Evolutionary conservation across 2,888 invertebrate genomes (phyloP), one percentile per base, ranked within the genome.

Genomic region (Rotaria sp.): DNA sequence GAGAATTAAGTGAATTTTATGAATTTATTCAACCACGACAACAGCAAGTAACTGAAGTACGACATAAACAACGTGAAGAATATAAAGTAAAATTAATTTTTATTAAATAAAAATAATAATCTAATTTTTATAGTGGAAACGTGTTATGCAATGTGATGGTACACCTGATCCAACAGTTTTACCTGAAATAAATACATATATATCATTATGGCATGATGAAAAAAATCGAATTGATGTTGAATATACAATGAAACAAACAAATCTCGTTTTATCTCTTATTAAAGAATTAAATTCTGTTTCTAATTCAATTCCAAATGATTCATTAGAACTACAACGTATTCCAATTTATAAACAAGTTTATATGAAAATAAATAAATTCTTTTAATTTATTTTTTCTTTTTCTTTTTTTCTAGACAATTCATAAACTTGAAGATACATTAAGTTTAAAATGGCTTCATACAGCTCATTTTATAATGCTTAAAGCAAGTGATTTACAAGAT

Each of bases 101-200:
- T 10, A 26, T 24, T 24, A 55, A 55, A 55, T 24, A 67, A 35
- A 30, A 35, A 1, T 67, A 10, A 2, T 57, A n/a, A 18, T 84
- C 26, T 84, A 0, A 87, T 50, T 57, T 15, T 87, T 87, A 18
- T 88, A 91, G 90, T 91, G 91, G 91, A 89, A 89, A 24, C 88
- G 91, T 35, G 91, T 91, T 88, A 90, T 91, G 91, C 88, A 89
- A 67, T 91, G 91, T 88, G 91, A 91, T 88, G 91, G 91, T 10
- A 90, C 91, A 10, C 91, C 91, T 0, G 86, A 86, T 75, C 91
- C 91, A 7, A 89, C 90, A 13, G 88, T 89, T 38, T 90, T 89
- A 45, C 90, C 90, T 50, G 91, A 91, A 88, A 91, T 91, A 84
- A 91, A 91, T 88, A 91, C 91, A 13, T 91, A 90, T 88, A 90